phyloP scores from a whole-genome alignment of 2,888 invertebrate species.

The Zelleria hepariella region DNA sequence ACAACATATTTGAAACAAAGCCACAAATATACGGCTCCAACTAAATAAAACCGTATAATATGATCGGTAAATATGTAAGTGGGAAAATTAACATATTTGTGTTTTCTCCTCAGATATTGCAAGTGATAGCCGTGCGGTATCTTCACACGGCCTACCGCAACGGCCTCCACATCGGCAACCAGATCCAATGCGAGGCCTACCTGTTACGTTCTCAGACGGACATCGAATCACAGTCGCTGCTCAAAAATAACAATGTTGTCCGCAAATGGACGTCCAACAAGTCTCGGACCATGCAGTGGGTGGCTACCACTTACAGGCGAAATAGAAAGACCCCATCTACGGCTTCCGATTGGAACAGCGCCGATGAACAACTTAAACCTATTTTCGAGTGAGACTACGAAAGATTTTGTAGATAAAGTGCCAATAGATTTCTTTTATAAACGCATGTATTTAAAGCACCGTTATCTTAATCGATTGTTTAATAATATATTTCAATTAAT shows the following conservation, averaged over 20 bases:
- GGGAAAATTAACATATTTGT: no score
- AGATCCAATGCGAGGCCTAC: constrained; percentile 47
- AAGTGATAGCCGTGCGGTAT: constrained; percentile 53
- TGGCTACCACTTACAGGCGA: constrained; percentile 34
- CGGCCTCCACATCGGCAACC: constrained; percentile 54
- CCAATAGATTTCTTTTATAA: background rate
- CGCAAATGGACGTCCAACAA: constrained; percentile 30
- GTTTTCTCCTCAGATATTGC: constrained; percentile 35
- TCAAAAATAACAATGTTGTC: constrained; percentile 29
- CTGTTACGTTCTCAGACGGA: constrained; percentile 46
- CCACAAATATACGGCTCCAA: no score
- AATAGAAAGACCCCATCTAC: constrained; percentile 8
- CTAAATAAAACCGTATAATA: no score
- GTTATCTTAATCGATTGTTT: background rate
- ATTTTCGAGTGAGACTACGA: constrained; percentile 39
- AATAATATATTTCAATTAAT: background rate
- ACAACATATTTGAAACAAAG: no score
- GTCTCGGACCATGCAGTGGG: constrained; percentile 48
- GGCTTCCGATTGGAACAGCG: constrained; percentile 43
- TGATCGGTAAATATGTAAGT: no score
- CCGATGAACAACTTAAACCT: constrained; percentile 53
- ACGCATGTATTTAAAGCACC: background rate
- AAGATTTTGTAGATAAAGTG: background rate
- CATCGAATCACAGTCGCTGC: constrained; percentile 22
- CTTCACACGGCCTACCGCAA: constrained; percentile 59